Conservation (phyloP, 2,113 vertebrate species). For the Sphyrna mokarran region DNA sequence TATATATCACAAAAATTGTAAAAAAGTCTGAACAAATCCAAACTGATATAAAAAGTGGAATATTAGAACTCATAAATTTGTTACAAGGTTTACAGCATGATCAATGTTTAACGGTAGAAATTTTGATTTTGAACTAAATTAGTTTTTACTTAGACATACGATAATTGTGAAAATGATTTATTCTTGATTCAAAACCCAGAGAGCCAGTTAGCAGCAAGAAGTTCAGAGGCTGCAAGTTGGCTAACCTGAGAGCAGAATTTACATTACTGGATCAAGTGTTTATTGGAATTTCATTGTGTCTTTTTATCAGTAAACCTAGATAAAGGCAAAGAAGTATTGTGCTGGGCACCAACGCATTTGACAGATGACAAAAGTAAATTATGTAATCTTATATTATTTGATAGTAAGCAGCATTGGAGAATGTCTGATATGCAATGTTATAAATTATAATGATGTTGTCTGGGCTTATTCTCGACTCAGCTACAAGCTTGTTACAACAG, state of each 20-base stretch:
- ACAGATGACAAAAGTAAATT: not conserved
- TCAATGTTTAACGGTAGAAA: slow-evolving; percentile 48
- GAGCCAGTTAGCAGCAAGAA: too few species aligned
- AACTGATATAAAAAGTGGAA: slow-evolving; percentile 41
- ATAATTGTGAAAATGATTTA: slow-evolving; percentile 42
- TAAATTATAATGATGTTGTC: not conserved
- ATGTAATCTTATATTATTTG: not conserved
- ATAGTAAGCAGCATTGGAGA: not conserved
- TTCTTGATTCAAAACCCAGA: not conserved
- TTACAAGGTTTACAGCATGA: slow-evolving; percentile 43
- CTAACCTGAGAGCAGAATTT: not conserved
- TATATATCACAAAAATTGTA: slow-evolving; percentile 42
- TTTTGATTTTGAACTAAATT: slow-evolving; percentile 43
- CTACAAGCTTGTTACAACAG: not conserved
- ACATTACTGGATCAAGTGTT: not conserved
- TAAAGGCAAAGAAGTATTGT: not conserved
- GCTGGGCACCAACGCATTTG: not conserved
- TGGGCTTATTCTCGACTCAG: not conserved
- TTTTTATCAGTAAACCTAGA: not conserved
- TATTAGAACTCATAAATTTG: slow-evolving; percentile 42
- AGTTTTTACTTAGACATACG: slow-evolving; percentile 45
- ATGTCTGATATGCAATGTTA: not conserved
- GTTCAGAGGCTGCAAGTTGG: not conserved
- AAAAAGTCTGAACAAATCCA: slow-evolving; percentile 42
- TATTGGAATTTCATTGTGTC: not conserved